Percentiles rank a stretch among this genome's conserved stretches.
Conservation (phyloP, 2,797 vertebrate species). For the Enteromius trimaculatus region DNA sequence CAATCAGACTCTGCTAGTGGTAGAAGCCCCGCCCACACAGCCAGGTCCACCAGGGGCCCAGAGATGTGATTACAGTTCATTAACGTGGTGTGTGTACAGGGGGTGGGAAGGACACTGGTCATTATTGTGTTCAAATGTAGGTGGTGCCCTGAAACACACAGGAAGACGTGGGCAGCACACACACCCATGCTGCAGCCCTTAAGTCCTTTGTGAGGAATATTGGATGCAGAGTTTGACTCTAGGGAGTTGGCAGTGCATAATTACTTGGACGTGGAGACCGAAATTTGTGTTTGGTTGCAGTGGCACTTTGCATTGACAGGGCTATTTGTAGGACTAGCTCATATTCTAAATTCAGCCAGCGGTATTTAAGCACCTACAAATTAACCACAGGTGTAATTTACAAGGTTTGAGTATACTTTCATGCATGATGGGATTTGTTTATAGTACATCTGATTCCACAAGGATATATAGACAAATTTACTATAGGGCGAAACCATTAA, state of each 20-base stretch:
- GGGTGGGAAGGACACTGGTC: conserved; percentile 62
- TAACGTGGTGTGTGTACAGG: conserved; percentile 57
- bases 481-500: neutral
- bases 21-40: conserved; percentile 67
- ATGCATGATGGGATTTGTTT: conserved; percentile 7
- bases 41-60: conserved; percentile 68
- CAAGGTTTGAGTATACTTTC: neutral
- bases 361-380: conserved; percentile 31
- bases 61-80: conserved; percentile 64
- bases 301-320: conserved; percentile 51
- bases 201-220: conserved; percentile 55
- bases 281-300: conserved; percentile 40
- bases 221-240: conserved; percentile 58
- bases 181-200: conserved; percentile 53
- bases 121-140: conserved; percentile 64
- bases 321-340: conserved; percentile 31
- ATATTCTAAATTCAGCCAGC: conserved; percentile 35
- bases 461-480: neutral
- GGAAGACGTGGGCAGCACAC: conserved; percentile 60
- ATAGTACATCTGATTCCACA: neutral
- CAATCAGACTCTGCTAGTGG: conserved; percentile 70
- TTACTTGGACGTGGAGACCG: conserved; percentile 49
- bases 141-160: conserved; percentile 61
- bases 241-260: conserved; percentile 60
- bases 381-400: conserved; percentile 23